phyloP scores from a whole-genome alignment of 2,888 invertebrate genomes.

The Acronicta leporina region DNA sequence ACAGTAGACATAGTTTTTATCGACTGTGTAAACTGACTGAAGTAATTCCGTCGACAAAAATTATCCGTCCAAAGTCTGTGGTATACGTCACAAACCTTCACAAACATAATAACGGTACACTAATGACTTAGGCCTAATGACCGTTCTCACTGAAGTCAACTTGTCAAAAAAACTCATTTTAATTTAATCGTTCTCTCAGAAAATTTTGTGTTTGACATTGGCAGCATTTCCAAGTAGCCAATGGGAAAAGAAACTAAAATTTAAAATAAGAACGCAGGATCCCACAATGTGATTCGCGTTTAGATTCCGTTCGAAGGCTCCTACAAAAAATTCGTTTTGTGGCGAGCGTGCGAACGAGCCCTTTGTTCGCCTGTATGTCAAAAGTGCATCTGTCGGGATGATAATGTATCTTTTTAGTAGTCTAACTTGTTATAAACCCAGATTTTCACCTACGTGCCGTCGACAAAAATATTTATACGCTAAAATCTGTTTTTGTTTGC shows the following conservation, averaged over 20 bases:
- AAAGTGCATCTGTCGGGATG: conserved; percentile 79
- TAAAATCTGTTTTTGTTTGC: too few species aligned
- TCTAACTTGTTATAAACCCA: conserved; percentile 35
- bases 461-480: too few species aligned
- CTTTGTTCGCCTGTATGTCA: conserved; percentile 77
- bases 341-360: conserved; percentile 81
- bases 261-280: conserved; percentile 66
- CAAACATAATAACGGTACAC: conserved; percentile 35
- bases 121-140: conserved; percentile 31
- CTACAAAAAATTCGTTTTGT: conserved; percentile 79
- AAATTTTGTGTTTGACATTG: conserved; percentile 54
- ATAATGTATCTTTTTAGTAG: conserved; percentile 74
- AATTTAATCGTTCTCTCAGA: conserved; percentile 51
- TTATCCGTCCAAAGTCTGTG: neutral
- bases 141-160: conserved; percentile 31
- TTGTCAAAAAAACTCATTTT: conserved; percentile 45
- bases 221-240: conserved; percentile 52
- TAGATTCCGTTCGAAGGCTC: conserved; percentile 77
- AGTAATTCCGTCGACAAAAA: too few species aligned
- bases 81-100: neutral
- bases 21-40: too few species aligned
- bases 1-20: too few species aligned
- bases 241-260: conserved; percentile 51
- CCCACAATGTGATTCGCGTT: conserved; percentile 81
- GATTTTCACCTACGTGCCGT: too few species aligned